Conservation (phyloP, 2,797 vertebrate species). For the Macropodus opercularis region DNA sequence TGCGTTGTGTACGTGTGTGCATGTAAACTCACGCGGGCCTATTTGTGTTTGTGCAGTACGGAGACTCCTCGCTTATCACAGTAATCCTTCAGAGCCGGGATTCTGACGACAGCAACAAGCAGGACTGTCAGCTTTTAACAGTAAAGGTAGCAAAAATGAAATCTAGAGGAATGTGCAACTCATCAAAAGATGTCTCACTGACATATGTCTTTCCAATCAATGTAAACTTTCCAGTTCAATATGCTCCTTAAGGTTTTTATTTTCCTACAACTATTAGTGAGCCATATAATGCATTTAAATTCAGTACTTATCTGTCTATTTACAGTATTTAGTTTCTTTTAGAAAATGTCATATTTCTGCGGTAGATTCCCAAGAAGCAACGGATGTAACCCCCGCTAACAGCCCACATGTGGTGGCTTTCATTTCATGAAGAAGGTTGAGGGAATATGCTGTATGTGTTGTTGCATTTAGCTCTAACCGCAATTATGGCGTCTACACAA, state of each 20-base stretch:
- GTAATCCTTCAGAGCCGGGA: slow-evolving; percentile 48
- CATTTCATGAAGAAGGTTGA: not conserved
- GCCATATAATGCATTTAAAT: not conserved
- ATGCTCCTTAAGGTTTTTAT: not conserved
- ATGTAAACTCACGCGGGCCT: slow-evolving; percentile 17
- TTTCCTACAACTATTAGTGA: no score
- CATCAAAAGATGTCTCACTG: not conserved
- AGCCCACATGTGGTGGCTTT: not conserved
- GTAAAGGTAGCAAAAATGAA: no score
- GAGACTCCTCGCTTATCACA: slow-evolving; percentile 15
- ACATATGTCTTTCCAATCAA: slow-evolving; percentile 3
- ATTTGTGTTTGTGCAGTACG: slow-evolving; percentile 12
- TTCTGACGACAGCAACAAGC: slow-evolving; percentile 46
- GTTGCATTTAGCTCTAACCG: not conserved
- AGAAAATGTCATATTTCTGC: no score
- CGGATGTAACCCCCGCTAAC: not conserved
- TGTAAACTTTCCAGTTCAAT: not conserved
- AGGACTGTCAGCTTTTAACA: slow-evolving; percentile 54
- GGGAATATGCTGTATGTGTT: not conserved
- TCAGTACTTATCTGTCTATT: not conserved
- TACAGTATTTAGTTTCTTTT: no score
- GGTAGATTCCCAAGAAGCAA: not conserved
- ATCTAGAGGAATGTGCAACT: not conserved
- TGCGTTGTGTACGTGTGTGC: slow-evolving; percentile 15
- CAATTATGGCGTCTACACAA: not conserved